Evolutionary conservation across 2,888 invertebrate species (phyloP), one percentile per base, ranked within the genome.

Genomic region (Rhingia rostrata): DNA sequence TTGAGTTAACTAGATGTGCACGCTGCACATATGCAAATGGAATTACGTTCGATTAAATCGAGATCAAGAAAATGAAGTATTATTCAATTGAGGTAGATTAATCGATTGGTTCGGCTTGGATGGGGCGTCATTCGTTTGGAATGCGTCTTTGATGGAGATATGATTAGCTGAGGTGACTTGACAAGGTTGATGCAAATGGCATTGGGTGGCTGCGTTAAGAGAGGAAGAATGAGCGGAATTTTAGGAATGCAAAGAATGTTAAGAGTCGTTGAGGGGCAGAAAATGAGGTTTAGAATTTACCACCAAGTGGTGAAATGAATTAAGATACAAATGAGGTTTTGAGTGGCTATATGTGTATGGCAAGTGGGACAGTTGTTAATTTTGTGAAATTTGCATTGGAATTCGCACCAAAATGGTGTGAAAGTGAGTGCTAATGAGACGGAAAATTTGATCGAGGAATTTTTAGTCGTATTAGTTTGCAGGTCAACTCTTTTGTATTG

Each of bases 31-130:
- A 83, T 83, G 83, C 73, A 83, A 83, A 83, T 83, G 54, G 43
- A 51, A 83, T 73, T 73, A 58, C 33, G 39, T 74, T 58, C 64
- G 83, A 79, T 78, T 79, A 64, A 47, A 74, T 79, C 83, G 33
- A 30, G 67, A 30, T 79, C 83, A 30, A 32, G 49, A 30, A 45
- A 66, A 49, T 78, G 82, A 72, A 60, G 66, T 61, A 67, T 73
- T 66, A 69, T 83, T 83, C 83, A 83, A 79, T 83, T 83, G 79
- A 74, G 49, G 10, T 56, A 73, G 63, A 83, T 79, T 83, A 83
- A 83, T 80, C 74, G 79, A 74, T 83, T 51, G 73, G 56, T 69
- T 83, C 22, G 47, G 61, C 22, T 67, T 3, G 56, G 56, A 51
- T 32, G 32, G 32, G 41, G 45, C 22, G 58, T 37, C 37, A 74